Conservation (phyloP, 2,888 invertebrate genomes). For the Watsonalla binaria region DNA sequence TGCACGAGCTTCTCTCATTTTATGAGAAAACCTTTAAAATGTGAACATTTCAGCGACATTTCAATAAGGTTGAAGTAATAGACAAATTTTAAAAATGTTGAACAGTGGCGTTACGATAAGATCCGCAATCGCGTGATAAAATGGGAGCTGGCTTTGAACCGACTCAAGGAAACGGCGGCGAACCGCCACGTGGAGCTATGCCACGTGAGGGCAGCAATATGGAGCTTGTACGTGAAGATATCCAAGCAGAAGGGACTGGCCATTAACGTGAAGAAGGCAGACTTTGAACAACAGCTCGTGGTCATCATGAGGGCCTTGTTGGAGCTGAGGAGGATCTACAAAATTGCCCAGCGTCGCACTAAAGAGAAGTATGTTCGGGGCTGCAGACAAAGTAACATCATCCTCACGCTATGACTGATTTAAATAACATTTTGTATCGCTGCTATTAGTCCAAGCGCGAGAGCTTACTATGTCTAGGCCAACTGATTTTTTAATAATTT, state of each 20-base stretch:
- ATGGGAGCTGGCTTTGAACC: conserved; percentile 80
- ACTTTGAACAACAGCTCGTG: conserved; percentile 80
- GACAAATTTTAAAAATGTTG: background rate
- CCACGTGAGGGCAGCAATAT: conserved; percentile 77
- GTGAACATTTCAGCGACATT: too few relatives aligned
- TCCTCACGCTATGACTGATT: too few relatives aligned
- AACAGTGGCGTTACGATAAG: conserved; percentile 77
- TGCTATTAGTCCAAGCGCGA: too few relatives aligned
- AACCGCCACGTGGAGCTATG: conserved; percentile 75
- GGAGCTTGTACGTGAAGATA: conserved; percentile 81
- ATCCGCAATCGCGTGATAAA: conserved; percentile 78
- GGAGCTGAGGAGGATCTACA: conserved; percentile 73
- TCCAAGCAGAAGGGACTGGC: conserved; percentile 76
- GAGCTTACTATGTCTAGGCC: too few relatives aligned
- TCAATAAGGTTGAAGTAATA: too few relatives aligned
- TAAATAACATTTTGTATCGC: too few relatives aligned
- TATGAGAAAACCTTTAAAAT: too few relatives aligned
- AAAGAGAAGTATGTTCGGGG: conserved; percentile 55
- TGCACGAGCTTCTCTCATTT: too few relatives aligned
- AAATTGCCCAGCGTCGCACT: conserved; percentile 59
- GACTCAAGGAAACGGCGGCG: conserved; percentile 78
- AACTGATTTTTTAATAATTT: too few relatives aligned
- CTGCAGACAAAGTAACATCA: too few relatives aligned
- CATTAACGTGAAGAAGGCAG: conserved; percentile 57
- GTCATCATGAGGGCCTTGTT: conserved; percentile 80